Evolutionary conservation across 2,888 invertebrate species (phyloP), one percentile per base, ranked within the genome.

Genomic region (Dilophus febrilis): DNA sequence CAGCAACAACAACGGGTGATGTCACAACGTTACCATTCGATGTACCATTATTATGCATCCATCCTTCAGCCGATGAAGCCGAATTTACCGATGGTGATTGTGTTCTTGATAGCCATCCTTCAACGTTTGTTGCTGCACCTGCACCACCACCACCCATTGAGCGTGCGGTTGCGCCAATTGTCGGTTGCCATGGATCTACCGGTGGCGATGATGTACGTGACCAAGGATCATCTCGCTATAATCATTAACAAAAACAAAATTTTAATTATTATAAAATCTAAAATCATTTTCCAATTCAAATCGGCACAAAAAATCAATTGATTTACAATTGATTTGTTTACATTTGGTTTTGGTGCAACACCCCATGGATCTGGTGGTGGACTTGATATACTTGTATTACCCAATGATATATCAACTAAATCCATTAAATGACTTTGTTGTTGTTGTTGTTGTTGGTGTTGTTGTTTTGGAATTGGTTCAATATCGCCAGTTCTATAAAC

Each of bases 341-440:
- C 73, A 66, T 72, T 74, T 44, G 67, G 67, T 22, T 8, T 22
- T 6, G 4, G 22, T 8, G 22, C 22, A 6, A 74, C 65, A 22
- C 77, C 79, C 87, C 87, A 87, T 4, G 85, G 81, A 66, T 86
- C 85, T 11, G 48, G 51, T 44, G 57, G 65, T 46, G 65, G 62
- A 46, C 65, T 65, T 13, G 68, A 61, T 47, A 68, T 67, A 47
- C 68, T 67, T n/a, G 68, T 64, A 45, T 66, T 71, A 6, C 77
- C 75, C 52, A 86, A 67, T 58, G 73, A 79, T 46, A 87, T 84
- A 57, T 87, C 88, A 51, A 88, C 63, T 53, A 88, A 65, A 64
- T 88, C 88, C 44, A 87, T 67, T 61, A 88, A 69, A 59, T 84
- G 83, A 48, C 82, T 82, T 56, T 70, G 71, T 46, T 65, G 68